phyloP scores from a whole-genome alignment of 2,797 vertebrate genomes.

The Darevskia nairensis region DNA sequence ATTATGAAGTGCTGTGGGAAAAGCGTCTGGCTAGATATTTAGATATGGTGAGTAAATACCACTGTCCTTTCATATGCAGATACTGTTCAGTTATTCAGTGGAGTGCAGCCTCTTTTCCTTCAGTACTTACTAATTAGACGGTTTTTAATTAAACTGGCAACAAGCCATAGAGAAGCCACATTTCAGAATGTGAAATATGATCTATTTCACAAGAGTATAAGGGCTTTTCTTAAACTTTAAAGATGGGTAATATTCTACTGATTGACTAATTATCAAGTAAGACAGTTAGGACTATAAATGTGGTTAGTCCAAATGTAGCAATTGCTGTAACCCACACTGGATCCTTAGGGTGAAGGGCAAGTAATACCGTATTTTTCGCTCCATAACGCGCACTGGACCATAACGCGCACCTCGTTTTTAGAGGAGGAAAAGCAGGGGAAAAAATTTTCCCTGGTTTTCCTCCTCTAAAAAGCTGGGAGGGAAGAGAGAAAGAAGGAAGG shows the following conservation, averaged over 20 bases:
- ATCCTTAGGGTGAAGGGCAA: no score
- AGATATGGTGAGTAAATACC: not conserved
- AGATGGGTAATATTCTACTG: not conserved
- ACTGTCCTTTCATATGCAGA: not conserved
- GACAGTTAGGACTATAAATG: no score
- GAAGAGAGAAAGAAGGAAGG: no score
- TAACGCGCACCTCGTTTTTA: no score
- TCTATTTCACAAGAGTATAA: not conserved
- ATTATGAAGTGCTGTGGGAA: constrained; percentile 1
- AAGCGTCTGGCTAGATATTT: not conserved
- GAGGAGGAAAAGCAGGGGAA: no score
- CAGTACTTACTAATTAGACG: not conserved
- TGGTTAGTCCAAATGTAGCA: no score
- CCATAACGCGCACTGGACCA: no score
- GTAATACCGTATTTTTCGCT: no score
- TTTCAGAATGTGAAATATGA: not conserved
- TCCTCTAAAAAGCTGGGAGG: no score
- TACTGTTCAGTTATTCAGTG: not conserved
- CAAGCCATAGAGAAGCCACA: not conserved
- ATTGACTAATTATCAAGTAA: no score
- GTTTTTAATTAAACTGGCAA: constrained; percentile 6
- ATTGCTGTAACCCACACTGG: no score
- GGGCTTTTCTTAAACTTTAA: not conserved
- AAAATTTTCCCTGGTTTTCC: no score
- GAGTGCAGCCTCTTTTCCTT: not conserved